A percentile compares a stretch with the other conserved stretches of the same genome.
Evolutionary conservation across 2,113 vertebrate genomes (phyloP).

Genomic region (Podilymbus podiceps): DNA sequence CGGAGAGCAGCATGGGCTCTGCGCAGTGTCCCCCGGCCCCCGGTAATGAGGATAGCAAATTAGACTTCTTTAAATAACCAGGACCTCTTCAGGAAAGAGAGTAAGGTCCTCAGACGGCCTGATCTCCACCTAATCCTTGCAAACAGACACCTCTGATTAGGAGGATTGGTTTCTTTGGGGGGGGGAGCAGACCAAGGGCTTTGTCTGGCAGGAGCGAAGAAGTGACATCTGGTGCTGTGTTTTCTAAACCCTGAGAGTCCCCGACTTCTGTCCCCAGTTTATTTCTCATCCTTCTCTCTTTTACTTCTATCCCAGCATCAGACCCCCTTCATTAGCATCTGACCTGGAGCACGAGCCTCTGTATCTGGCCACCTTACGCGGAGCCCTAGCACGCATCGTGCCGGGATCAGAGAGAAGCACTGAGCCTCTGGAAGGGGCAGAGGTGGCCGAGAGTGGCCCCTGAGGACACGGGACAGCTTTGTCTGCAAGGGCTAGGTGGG

Average conservation of each 20-base stretch:
- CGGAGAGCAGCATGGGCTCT: neutral
- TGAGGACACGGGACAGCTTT: fast-evolving
- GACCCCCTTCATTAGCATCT: too few species aligned
- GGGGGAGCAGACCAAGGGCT: neutral
- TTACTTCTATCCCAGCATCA: neutral
- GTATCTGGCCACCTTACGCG: fast-evolving
- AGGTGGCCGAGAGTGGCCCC: neutral
- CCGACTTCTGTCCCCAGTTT: neutral
- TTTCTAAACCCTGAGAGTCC: neutral
- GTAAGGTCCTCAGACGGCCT: slow-evolving; percentile 2
- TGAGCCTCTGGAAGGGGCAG: neutral
- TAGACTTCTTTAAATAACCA: slow-evolving; percentile 27
- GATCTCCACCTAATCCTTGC: slow-evolving; percentile 19
- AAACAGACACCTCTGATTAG: slow-evolving; percentile 52
- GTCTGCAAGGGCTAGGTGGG: neutral
- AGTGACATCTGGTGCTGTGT: neutral
- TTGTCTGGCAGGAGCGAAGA: neutral
- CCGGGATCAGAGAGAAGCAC: neutral
- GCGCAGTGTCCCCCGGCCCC: neutral
- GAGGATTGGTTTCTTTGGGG: slow-evolving; percentile 1
- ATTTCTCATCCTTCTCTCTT: neutral
- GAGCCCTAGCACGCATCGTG: fast-evolving
- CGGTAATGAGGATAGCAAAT: neutral
- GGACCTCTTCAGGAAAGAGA: neutral
- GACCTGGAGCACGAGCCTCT: neutral